Percentiles rank a stretch among this genome's conserved stretches.
These are phyloP conservation scores for Dendrocincla fuliginosa DNA, from an alignment of 2,797 vertebrate genomes.

Conservation along the genomic window DNA sequence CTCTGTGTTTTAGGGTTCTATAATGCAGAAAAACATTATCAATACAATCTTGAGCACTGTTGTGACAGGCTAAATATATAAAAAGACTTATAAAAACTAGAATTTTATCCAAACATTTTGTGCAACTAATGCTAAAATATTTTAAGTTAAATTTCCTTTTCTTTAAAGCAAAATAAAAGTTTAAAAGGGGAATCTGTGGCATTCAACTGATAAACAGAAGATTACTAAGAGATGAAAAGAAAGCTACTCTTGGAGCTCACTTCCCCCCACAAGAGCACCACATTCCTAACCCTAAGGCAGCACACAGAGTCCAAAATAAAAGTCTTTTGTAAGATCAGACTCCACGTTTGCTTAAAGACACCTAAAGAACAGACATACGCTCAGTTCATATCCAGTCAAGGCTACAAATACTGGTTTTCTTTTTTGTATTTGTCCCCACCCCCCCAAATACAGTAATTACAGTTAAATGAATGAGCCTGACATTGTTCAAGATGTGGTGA, in stretches of 20 bases:
- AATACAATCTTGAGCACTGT: constrained; percentile 83
- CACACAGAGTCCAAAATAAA: constrained; percentile 83
- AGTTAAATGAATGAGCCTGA: constrained; percentile 81
- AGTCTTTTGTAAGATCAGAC: constrained; percentile 81
- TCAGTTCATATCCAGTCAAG: constrained; percentile 82
- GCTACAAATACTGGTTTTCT: constrained; percentile 81
- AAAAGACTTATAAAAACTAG: constrained; percentile 99
- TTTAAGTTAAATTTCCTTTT: constrained; percentile 84
- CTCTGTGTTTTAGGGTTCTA: constrained; percentile 81
- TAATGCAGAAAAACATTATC: constrained; percentile 82
- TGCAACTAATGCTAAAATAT: constrained; percentile 87
- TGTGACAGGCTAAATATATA: constrained; percentile 91
- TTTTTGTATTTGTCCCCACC: constrained; percentile 63
- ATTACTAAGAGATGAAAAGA: constrained; percentile 82
- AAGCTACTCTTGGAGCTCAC: constrained; percentile 82
- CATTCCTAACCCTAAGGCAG: constrained; percentile 82
- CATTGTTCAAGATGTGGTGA: constrained; percentile 73
- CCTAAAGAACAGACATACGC: constrained; percentile 81
- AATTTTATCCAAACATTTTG: constrained; percentile 92
- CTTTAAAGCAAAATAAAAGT: constrained; percentile 86
- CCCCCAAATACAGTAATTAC: constrained; percentile 84
- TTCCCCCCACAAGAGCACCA: constrained; percentile 82
- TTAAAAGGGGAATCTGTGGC: constrained; percentile 80
- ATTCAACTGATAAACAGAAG: constrained; percentile 79
- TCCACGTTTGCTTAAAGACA: constrained; percentile 84